Percentiles rank a stretch among this genome's conserved stretches.
phyloP scores from a whole-genome alignment of 2,888 invertebrate genomes.

The Eumacrocentrus americanus region DNA sequence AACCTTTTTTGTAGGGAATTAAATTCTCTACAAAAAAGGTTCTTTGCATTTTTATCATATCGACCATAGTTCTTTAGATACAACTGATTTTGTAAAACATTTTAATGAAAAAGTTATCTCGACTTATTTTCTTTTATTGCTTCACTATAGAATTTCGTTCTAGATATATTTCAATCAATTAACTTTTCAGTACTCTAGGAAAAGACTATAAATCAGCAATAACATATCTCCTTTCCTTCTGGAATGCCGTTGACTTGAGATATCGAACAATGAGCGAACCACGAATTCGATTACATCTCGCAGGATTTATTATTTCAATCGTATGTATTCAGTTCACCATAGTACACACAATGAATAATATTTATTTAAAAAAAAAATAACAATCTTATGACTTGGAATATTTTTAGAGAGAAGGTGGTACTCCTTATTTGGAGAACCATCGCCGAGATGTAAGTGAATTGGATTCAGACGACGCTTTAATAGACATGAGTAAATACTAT shows the following conservation, averaged over 20 bases:
- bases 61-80: too few species aligned
- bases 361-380: slow-evolving; percentile 17
- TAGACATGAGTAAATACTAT: slow-evolving; percentile 45
- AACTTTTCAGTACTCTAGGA: slow-evolving; percentile 37
- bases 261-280: slow-evolving; percentile 47
- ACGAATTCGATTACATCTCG: slow-evolving; percentile 49
- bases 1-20: too few species aligned
- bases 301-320: slow-evolving; percentile 44
- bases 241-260: slow-evolving; percentile 54
- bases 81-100: too few species aligned
- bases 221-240: slow-evolving; percentile 48
- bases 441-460: slow-evolving; percentile 28
- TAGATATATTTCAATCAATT: too few species aligned
- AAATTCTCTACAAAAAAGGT: too few species aligned
- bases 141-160: too few species aligned
- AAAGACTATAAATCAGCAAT: slow-evolving; percentile 36
- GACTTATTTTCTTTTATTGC: too few species aligned
- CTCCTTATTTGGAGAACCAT: slow-evolving; percentile 44
- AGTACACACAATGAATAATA: slow-evolving; percentile 5
- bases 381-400: not conserved
- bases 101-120: too few species aligned
- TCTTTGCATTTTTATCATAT: too few species aligned
- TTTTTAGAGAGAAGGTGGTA: slow-evolving; percentile 34
- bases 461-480: slow-evolving; percentile 45
- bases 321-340: slow-evolving; percentile 31